These are phyloP conservation scores for Selene dorsalis DNA, from an alignment of 2,797 vertebrate species.

Conservation along the genomic window DNA sequence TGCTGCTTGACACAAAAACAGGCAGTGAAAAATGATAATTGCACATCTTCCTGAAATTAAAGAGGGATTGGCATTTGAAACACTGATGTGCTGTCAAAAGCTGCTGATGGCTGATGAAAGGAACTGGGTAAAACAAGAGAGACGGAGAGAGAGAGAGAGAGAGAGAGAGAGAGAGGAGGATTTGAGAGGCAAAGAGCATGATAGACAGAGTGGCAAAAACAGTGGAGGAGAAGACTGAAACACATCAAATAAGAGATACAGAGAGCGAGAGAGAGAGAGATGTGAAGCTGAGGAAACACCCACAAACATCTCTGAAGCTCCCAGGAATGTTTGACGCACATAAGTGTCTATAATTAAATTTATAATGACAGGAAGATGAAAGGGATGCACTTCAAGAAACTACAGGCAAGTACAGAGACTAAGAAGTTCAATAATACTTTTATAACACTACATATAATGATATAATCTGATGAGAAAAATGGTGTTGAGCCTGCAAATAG, in stretches of 20 bases:
- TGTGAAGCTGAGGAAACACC: conserved; percentile 38
- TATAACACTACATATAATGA: too few species aligned
- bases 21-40: conserved; percentile 71
- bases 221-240: conserved; percentile 17
- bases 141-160: conserved; percentile 29
- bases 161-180: conserved; percentile 26
- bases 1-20: conserved; percentile 51
- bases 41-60: conserved; percentile 61
- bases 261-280: conserved; percentile 4
- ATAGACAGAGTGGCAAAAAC: conserved; percentile 23
- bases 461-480: too few species aligned
- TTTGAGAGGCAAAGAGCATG: conserved; percentile 26
- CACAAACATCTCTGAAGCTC: conserved; percentile 36
- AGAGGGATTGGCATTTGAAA: conserved; percentile 67
- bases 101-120: conserved; percentile 70
- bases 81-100: conserved; percentile 66
- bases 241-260: conserved; percentile 2
- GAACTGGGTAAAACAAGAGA: conserved; percentile 43
- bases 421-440: too few species aligned
- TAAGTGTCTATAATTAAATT: background rate
- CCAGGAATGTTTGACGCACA: conserved; percentile 2
- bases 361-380: conserved; percentile 7
- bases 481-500: too few species aligned
- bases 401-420: background rate
- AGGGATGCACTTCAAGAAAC: conserved; percentile 4